phyloP scores from a whole-genome alignment of 1,140 invertebrate genomes.

The Zaprionus lachaisei region DNA sequence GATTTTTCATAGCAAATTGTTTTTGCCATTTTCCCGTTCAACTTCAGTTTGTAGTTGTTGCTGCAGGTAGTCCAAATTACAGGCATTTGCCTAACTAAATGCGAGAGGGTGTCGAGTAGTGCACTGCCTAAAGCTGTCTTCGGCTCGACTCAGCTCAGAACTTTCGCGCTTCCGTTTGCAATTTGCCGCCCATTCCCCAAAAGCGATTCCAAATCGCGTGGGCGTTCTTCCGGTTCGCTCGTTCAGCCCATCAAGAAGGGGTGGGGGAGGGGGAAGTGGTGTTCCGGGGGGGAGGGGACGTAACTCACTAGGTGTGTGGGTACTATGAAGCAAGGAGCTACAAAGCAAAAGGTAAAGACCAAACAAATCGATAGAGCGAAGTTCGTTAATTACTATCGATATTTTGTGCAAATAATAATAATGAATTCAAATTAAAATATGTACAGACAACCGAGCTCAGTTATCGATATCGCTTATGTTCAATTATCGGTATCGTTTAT shows the following conservation, averaged over 20 bases:
- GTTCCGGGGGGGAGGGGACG: background rate
- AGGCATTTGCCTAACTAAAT: slow-evolving; percentile 38
- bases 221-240: slow-evolving; percentile 74
- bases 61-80: slow-evolving; percentile 23
- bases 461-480: background rate
- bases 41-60: slow-evolving; percentile 16
- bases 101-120: background rate
- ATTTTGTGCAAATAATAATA: no score
- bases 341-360: background rate
- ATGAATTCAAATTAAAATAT: no score
- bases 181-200: slow-evolving; percentile 27
- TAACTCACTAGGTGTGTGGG: background rate
- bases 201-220: slow-evolving; percentile 54
- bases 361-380: background rate
- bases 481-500: no score
- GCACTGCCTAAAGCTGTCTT: slow-evolving; percentile 10
- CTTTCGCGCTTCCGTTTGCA: slow-evolving; percentile 46
- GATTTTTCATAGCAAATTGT: slow-evolving; percentile 16
- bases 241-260: slow-evolving; percentile 52
- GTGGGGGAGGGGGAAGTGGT: no score
- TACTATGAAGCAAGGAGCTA: background rate
- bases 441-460: no score
- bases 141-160: slow-evolving; percentile 5
- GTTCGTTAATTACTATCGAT: background rate
- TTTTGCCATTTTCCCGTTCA: slow-evolving; percentile 33